These are phyloP conservation scores for Tyria jacobaeae DNA, from an alignment of 2,888 invertebrate genomes.

Conservation along the genomic window DNA sequence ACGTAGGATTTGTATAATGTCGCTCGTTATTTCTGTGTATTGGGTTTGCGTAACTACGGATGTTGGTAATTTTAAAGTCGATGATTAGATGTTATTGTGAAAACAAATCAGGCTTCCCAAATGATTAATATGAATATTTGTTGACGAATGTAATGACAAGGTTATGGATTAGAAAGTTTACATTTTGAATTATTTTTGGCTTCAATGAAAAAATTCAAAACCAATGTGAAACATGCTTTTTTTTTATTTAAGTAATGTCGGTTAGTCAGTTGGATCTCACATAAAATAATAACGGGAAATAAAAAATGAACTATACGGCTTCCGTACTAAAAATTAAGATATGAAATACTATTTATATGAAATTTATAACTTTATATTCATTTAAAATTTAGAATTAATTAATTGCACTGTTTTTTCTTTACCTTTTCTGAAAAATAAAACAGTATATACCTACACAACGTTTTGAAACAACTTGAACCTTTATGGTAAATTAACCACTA, in stretches of 20 bases:
- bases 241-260: background rate
- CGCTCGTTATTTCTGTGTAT: conserved; percentile 5
- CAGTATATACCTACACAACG: too few relatives aligned
- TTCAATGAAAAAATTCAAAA: background rate
- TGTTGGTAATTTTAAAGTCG: conserved; percentile 23
- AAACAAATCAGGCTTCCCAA: conserved; percentile 1
- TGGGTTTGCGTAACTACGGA: conserved; percentile 34
- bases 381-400: too few relatives aligned
- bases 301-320: too few relatives aligned
- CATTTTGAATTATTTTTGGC: background rate
- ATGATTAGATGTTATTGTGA: conserved; percentile 19
- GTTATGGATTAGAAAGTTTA: background rate
- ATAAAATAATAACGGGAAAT: too few relatives aligned
- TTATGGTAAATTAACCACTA: too few relatives aligned
- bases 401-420: too few relatives aligned
- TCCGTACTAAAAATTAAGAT: too few relatives aligned
- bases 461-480: too few relatives aligned
- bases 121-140: conserved; percentile 1
- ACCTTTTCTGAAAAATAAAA: too few relatives aligned
- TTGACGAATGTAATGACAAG: background rate
- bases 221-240: background rate
- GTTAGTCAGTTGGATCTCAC: too few relatives aligned
- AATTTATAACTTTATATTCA: too few relatives aligned
- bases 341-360: too few relatives aligned
- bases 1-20: conserved; percentile 16